Evolutionary conservation across 2,888 invertebrate genomes (phyloP), one percentile per base, ranked within the genome.

Genomic region (Beris morrisii): DNA sequence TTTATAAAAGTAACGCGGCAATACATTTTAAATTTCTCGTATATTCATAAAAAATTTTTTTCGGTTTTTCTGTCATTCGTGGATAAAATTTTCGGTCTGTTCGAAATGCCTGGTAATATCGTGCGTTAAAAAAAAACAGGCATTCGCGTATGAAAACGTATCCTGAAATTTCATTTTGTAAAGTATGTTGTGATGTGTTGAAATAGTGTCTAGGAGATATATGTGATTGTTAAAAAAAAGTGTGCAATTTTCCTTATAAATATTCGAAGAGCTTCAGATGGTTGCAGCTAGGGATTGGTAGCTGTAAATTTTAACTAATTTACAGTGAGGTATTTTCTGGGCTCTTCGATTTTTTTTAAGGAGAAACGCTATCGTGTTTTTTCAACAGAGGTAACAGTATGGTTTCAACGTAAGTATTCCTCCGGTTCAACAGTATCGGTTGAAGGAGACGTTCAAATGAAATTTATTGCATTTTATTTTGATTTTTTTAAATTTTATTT

Each of bases 371-470:
- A 48, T 48, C 12, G 6, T 6, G 12, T 7, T 7, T 12, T 22
- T 53, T 53, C 12, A 5, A 22, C 5, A 13, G 38, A 38, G 28
- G 12, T 43, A 38, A 12, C 38, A 45, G 44, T 64, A 52, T 57
- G 45, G 38, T 46, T 22, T 68, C 44, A 53, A 54, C 70, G 84
- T 84, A 82, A 84, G 84, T 84, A 84, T 82, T 74, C 74, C 78
- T 80, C 82, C 80, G 80, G 73, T 77, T 77, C 79, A 77, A 82
- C 82, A 81, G 84, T 84, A 84, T 84, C 84, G 84, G 84, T 83
- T 79, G 81, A 76, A 73, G 71, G 78, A 81, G 79, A 76, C 67
- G 68, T 32, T 31, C 12, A 31, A 48, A 50, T 38, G 32, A 50
- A 43, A 48, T 61, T 38, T 61, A 22, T 71, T 71, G 31, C 43